These are phyloP conservation scores for Empidonax traillii DNA, from an alignment of 2,113 vertebrate species.

Conservation along the genomic window DNA sequence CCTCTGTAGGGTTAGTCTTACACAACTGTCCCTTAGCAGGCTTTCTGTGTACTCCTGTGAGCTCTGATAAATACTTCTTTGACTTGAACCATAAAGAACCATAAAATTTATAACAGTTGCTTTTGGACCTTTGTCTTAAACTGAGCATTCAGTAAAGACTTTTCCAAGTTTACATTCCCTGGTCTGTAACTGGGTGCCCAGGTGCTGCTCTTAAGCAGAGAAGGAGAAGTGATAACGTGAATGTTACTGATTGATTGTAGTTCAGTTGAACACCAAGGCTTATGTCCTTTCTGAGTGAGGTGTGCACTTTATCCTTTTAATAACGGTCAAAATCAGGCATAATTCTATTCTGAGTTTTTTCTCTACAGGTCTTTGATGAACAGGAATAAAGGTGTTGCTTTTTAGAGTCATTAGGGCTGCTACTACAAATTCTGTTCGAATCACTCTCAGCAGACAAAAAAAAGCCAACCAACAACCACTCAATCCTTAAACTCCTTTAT, in stretches of 20 bases:
- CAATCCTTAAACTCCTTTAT: neutral
- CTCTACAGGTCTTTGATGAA: neutral
- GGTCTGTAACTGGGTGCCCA: neutral
- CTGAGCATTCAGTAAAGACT: neutral
- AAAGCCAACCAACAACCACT: neutral
- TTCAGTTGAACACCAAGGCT: neutral
- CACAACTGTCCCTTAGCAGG: neutral
- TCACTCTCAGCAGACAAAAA: neutral
- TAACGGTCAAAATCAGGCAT: neutral
- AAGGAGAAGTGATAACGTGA: neutral
- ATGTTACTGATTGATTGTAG: neutral
- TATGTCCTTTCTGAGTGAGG: neutral
- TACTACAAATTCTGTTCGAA: neutral
- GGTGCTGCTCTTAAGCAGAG: neutral
- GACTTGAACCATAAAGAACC: neutral
- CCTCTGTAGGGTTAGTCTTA: neutral
- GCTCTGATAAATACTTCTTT: neutral
- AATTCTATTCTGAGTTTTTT: neutral
- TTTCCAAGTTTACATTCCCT: neutral
- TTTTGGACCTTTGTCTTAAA: neutral
- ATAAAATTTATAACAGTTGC: neutral
- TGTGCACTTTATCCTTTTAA: neutral
- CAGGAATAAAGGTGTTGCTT: neutral
- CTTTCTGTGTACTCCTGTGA: neutral
- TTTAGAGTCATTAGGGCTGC: neutral